Evolutionary conservation across 2,113 vertebrate genomes (phyloP).

Genomic region (Triplophysa tibetana): DNA sequence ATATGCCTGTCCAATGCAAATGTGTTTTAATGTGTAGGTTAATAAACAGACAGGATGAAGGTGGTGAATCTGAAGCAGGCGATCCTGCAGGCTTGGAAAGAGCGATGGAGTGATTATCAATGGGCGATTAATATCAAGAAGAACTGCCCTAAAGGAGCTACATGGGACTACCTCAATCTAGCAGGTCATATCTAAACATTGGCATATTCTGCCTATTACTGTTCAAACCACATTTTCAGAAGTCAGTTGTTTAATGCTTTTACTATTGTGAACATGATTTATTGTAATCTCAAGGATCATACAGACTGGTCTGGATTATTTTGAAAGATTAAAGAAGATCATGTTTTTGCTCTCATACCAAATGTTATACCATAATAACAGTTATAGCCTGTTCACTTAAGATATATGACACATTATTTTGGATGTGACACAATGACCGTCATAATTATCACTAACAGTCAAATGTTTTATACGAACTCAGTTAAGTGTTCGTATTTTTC

Average conservation of each 20-base stretch:
- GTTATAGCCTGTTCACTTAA: no score
- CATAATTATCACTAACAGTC: no score
- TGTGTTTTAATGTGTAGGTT: neutral
- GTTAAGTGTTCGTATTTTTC: no score
- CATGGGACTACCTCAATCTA: slow-evolving; percentile 95
- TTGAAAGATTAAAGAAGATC: no score
- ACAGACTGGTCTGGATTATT: no score
- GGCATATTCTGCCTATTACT: neutral
- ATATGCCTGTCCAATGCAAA: no score
- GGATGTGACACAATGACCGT: no score
- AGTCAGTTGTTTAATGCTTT: neutral
- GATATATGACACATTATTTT: no score
- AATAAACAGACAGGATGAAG: slow-evolving; percentile 78
- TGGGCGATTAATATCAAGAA: slow-evolving; percentile 98
- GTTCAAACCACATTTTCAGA: neutral
- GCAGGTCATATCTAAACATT: slow-evolving; percentile 77
- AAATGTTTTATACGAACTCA: no score
- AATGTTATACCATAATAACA: no score
- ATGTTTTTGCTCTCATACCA: no score
- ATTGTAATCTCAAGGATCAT: no score
- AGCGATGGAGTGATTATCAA: slow-evolving; percentile 95
- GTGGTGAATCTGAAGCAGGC: slow-evolving; percentile 96
- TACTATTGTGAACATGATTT: neutral
- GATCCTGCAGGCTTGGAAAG: slow-evolving; percentile 96
- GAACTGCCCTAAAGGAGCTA: slow-evolving; percentile 92